Percentiles rank a stretch among this genome's conserved stretches.
Conservation (phyloP, 2,888 invertebrate genomes). For the Polyommatus iphigenia region DNA sequence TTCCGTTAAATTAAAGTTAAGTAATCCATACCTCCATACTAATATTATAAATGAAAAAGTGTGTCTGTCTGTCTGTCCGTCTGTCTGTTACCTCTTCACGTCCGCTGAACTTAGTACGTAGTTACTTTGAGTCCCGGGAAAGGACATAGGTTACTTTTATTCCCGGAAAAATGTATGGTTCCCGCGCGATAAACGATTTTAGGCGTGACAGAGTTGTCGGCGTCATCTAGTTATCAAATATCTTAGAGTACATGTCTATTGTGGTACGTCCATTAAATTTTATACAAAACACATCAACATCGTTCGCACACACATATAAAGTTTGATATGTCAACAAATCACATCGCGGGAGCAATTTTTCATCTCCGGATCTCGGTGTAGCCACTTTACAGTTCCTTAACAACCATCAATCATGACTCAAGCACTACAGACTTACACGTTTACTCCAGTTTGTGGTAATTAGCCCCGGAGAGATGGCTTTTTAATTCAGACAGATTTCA, state of each 20-base stretch:
- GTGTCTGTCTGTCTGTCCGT: no score
- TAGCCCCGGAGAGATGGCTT: constrained; percentile 4
- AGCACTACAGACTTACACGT: constrained; percentile 1
- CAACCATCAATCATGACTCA: constrained; percentile 16
- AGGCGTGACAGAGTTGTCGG: no score
- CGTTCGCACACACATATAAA: neutral
- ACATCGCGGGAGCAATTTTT: neutral
- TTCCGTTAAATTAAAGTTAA: no score
- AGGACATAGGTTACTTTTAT: no score
- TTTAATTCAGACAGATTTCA: constrained; percentile 1
- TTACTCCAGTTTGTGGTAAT: constrained; percentile 8
- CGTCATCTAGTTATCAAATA: neutral
- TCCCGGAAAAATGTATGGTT: no score
- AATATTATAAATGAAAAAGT: no score
- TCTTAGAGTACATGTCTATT: no score
- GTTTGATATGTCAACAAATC: constrained; percentile 19
- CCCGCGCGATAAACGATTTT: no score
- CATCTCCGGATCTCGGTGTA: neutral
- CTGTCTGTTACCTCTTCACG: no score
- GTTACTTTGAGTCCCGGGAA: no score
- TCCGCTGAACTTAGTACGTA: no score
- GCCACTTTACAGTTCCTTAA: constrained; percentile 22
- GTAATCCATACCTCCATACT: no score
- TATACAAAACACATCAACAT: neutral
- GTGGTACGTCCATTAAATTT: neutral